These are phyloP conservation scores for Oophaga sylvatica DNA, from an alignment of 2,797 vertebrate species.

Conservation along the genomic window DNA sequence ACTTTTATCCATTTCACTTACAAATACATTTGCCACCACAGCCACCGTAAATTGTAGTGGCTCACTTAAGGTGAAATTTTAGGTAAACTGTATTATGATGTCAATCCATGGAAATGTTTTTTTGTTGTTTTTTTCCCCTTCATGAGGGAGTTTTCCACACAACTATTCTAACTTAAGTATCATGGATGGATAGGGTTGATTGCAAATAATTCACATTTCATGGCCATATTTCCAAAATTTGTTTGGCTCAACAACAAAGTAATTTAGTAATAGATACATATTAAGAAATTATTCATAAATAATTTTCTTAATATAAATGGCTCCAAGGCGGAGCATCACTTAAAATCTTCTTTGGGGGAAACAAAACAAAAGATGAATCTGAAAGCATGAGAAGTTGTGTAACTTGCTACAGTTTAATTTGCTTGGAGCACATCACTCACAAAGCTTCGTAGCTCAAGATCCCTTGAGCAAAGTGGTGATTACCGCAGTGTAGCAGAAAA, in stretches of 20 bases:
- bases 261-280: background rate
- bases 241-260: background rate
- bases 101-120: too few relatives aligned
- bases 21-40: too few relatives aligned
- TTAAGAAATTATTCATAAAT: background rate
- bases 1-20: too few relatives aligned
- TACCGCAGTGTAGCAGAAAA: conserved; percentile 58
- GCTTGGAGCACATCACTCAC: conserved; percentile 39
- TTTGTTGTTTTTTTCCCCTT: too few relatives aligned
- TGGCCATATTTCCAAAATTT: too few relatives aligned
- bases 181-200: background rate
- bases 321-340: background rate
- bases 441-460: conserved; percentile 48
- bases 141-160: background rate
- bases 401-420: conserved; percentile 30
- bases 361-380: conserved; percentile 1
- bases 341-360: background rate
- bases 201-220: background rate
- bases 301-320: background rate
- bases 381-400: conserved; percentile 18
- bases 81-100: too few relatives aligned
- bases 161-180: background rate
- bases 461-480: conserved; percentile 57
- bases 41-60: too few relatives aligned
- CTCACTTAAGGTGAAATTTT: too few relatives aligned